Conservation (phyloP, 2,797 vertebrate genomes). For the Nannoperca australis region DNA sequence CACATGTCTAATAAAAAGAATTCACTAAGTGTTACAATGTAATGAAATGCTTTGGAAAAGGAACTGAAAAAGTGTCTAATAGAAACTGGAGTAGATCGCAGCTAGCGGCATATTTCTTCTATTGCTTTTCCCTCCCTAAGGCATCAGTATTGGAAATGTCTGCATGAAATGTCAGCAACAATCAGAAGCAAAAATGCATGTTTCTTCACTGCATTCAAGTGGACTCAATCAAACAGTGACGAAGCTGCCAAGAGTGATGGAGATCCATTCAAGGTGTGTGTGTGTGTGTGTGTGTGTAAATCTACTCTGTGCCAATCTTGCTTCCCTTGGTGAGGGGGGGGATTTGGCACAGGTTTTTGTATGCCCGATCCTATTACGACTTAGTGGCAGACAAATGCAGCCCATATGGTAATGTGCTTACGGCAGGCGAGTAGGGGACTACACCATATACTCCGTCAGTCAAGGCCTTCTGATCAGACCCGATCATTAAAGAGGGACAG, state of each 20-base stretch:
- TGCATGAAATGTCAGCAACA: constrained; percentile 31
- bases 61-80: constrained; percentile 13
- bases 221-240: constrained; percentile 59
- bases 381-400: constrained; percentile 65
- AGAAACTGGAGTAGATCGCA: constrained; percentile 12
- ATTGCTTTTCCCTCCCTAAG: constrained; percentile 2
- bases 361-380: constrained; percentile 79
- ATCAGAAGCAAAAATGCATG: constrained; percentile 22
- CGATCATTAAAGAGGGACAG: constrained; percentile 18
- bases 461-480: constrained; percentile 55
- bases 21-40: constrained; percentile 30
- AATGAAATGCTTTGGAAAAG: constrained; percentile 35
- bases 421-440: constrained; percentile 39
- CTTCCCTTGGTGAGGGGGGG: constrained; percentile 49
- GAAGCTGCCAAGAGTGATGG: constrained; percentile 57
- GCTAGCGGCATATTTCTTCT: constrained; percentile 1
- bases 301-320: constrained; percentile 39
- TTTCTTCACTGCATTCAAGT: constrained; percentile 38
- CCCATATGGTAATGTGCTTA: constrained; percentile 80
- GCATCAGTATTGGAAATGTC: constrained; percentile 15
- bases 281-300: constrained; percentile 33
- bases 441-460: constrained; percentile 36
- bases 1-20: constrained; percentile 63
- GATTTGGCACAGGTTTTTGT: constrained; percentile 64
- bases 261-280: constrained; percentile 50